Conservation (phyloP, 2,888 invertebrate species). For the Sialis fuliginosa region DNA sequence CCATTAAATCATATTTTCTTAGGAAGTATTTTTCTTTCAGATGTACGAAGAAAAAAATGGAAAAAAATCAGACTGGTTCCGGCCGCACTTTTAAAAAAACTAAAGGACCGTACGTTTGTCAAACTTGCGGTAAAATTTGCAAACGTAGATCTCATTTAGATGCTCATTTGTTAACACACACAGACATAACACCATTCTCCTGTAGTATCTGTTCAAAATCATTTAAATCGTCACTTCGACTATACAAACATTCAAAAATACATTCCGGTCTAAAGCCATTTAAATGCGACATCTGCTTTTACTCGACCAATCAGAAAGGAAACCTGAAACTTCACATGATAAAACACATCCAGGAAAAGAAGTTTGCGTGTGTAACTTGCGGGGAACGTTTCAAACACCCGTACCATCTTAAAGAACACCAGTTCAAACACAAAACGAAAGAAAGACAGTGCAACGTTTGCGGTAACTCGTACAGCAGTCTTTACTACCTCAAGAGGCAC, state of each 20-base stretch:
- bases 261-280: conserved; percentile 24
- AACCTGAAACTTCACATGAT: conserved; percentile 18
- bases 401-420: not conserved
- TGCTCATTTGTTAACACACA: not conserved
- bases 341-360: conserved; percentile 11
- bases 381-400: conserved; percentile 12
- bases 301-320: conserved; percentile 13
- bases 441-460: conserved; percentile 18
- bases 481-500: conserved; percentile 24
- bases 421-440: conserved; percentile 8
- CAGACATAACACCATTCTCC: not conserved
- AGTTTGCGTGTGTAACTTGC: conserved; percentile 13
- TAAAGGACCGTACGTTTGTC: conserved; percentile 27
- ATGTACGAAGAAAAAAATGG: no score
- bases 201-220: conserved; percentile 8
- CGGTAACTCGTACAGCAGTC: conserved; percentile 25
- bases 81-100: conserved; percentile 10
- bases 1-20: no score
- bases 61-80: no score
- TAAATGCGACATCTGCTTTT: conserved; percentile 22
- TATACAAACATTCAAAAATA: conserved; percentile 16
- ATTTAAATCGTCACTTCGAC: not conserved
- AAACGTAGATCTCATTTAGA: conserved; percentile 11
- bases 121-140: conserved; percentile 21
- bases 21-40: no score